Conservation (phyloP, 2,888 invertebrate species). For the Toxonevra muliebris region DNA sequence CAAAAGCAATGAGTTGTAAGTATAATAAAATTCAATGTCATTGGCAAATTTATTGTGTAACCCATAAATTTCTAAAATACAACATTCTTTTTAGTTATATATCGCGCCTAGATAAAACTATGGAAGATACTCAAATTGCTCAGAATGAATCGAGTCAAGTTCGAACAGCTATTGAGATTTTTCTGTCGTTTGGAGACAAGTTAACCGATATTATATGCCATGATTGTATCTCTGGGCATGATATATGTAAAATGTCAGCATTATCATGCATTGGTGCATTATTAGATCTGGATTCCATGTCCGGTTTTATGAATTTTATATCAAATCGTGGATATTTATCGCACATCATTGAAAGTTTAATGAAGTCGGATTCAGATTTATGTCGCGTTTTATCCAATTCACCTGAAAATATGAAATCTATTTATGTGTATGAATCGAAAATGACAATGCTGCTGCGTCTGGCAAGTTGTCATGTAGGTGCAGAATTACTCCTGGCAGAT, state of each 20-base stretch:
- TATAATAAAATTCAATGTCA: constrained; percentile 7
- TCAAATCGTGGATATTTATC: constrained; percentile 77
- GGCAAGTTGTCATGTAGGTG: constrained; percentile 74
- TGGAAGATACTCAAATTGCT: constrained; percentile 69
- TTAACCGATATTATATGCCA: constrained; percentile 83
- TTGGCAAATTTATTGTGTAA: no score
- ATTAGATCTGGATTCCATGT: constrained; percentile 77
- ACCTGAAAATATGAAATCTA: constrained; percentile 75
- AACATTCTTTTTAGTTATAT: constrained; percentile 67
- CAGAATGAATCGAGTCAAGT: constrained; percentile 63
- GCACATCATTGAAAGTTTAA: constrained; percentile 82
- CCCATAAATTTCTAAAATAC: constrained; percentile 45
- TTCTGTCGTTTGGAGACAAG: constrained; percentile 81
- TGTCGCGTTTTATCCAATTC: constrained; percentile 71
- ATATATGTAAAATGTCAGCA: constrained; percentile 89
- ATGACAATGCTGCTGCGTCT: constrained; percentile 81
- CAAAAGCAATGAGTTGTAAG: constrained; percentile 57
- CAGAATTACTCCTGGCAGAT: constrained; percentile 71
- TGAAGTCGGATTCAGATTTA: constrained; percentile 78
- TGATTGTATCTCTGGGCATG: constrained; percentile 88
- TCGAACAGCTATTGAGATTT: constrained; percentile 68
- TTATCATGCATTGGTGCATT: constrained; percentile 83
- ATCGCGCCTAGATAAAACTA: constrained; percentile 73
- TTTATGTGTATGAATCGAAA: constrained; percentile 89
- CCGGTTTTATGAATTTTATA: constrained; percentile 72